These are phyloP conservation scores for Sinotaia quadrata DNA, from an alignment of 2,888 invertebrate species.

Conservation along the genomic window DNA sequence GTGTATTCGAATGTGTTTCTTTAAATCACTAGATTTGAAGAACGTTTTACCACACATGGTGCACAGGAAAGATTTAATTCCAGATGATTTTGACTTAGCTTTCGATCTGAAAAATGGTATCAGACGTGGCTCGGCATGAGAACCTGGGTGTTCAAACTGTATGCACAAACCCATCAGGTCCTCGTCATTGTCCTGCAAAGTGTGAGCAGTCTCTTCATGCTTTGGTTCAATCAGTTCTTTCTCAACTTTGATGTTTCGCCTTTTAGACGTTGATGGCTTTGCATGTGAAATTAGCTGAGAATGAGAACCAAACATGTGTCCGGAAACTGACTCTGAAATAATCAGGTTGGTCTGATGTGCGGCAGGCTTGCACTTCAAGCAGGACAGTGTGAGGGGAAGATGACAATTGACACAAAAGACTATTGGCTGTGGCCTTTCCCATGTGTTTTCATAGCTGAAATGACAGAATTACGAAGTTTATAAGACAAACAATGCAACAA, in stretches of 20 bases:
- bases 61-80: conserved; percentile 26
- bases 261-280: background rate
- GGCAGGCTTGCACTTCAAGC: conserved; percentile 6
- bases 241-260: no score
- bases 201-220: no score
- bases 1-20: conserved; percentile 32
- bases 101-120: background rate
- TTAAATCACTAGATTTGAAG: conserved; percentile 24
- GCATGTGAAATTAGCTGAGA: background rate
- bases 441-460: conserved; percentile 21
- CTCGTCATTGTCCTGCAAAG: conserved; percentile 15
- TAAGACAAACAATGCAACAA: background rate
- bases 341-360: background rate
- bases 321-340: no score
- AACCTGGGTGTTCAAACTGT: conserved; percentile 9
- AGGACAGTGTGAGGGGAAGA: conserved; percentile 13
- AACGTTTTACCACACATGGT: conserved; percentile 26
- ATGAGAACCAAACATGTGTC: no score
- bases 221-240: no score
- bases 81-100: background rate
- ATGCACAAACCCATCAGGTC: conserved; percentile 24
- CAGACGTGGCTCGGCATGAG: background rate
- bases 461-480: background rate
- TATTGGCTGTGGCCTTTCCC: conserved; percentile 15
- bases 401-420: conserved; percentile 23